A percentile compares a stretch with the other conserved stretches of the same genome.
Conservation (phyloP, 2,888 invertebrate species). For the Tetropium fuscum region DNA sequence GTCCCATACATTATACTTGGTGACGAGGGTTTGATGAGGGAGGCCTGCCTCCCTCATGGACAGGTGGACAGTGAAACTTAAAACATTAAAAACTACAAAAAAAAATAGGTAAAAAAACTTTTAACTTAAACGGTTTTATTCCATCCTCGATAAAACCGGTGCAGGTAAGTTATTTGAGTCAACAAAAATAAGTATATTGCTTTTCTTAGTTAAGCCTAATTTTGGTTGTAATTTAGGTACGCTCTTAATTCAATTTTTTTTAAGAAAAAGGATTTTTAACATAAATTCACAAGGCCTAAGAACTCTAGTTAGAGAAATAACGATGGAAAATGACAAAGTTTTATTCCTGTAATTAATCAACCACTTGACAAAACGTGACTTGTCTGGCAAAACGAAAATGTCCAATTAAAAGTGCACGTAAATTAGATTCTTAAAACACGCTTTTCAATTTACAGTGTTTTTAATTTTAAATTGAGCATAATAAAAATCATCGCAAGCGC, state of each 20-base stretch:
- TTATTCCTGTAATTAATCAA: constrained; percentile 45
- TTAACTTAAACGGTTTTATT: neutral
- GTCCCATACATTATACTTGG: too few relatives aligned
- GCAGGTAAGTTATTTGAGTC: too few relatives aligned
- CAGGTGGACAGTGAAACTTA: too few relatives aligned
- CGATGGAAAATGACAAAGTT: constrained; percentile 35
- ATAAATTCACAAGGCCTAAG: neutral
- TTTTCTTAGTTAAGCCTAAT: too few relatives aligned
- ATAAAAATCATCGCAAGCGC: constrained; percentile 33
- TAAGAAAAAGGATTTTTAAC: neutral
- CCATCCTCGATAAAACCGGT: too few relatives aligned
- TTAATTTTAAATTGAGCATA: constrained; percentile 51
- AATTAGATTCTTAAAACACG: constrained; percentile 55
- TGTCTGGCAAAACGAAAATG: constrained; percentile 53
- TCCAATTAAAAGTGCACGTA: constrained; percentile 57
- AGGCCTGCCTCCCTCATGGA: too few relatives aligned
- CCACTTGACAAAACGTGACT: constrained; percentile 51
- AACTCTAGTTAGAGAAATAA: constrained; percentile 17
- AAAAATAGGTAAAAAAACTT: too few relatives aligned
- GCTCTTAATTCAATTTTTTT: neutral
- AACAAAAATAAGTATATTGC: too few relatives aligned
- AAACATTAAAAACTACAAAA: too few relatives aligned
- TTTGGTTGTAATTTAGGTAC: too few relatives aligned
- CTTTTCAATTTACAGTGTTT: constrained; percentile 50
- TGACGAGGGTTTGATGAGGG: too few relatives aligned